phyloP scores from a whole-genome alignment of 2,888 invertebrate species.

The Anorthoa munda region DNA sequence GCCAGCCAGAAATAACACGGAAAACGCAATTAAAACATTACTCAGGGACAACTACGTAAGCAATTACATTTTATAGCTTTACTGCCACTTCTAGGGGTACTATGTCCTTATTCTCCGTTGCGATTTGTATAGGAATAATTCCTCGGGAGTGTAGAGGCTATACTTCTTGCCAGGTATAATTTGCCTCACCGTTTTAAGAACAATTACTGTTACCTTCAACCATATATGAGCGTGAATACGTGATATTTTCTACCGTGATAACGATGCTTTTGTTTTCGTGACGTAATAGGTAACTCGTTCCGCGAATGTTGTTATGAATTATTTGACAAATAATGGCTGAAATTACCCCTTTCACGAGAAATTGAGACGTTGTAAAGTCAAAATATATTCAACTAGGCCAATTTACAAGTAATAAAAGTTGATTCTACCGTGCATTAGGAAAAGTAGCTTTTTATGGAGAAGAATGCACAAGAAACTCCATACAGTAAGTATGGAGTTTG shows the following conservation, averaged over 20 bases:
- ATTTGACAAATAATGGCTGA: neutral
- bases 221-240: constrained; percentile 68
- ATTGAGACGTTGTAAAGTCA: neutral
- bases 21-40: constrained; percentile 64
- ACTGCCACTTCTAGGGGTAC: constrained; percentile 48
- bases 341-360: constrained; percentile 15
- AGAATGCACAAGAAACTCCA: no score
- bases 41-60: constrained; percentile 57
- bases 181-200: constrained; percentile 83
- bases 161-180: constrained; percentile 86
- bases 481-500: no score
- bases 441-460: no score
- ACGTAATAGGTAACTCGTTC: constrained; percentile 3
- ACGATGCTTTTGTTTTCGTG: constrained; percentile 47
- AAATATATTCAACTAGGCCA: no score
- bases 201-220: constrained; percentile 81
- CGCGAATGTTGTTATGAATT: constrained; percentile 34
- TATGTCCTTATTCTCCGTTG: constrained; percentile 58
- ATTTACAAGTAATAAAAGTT: no score
- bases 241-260: constrained; percentile 49
- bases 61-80: constrained; percentile 58
- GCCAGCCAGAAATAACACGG: constrained; percentile 46
- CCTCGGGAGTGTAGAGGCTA: constrained; percentile 73
- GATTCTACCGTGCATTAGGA: no score
- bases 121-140: constrained; percentile 88